Percentiles rank a stretch among this genome's conserved stretches.
Conservation (phyloP, 2,797 vertebrate genomes). For the Argya squamiceps region DNA sequence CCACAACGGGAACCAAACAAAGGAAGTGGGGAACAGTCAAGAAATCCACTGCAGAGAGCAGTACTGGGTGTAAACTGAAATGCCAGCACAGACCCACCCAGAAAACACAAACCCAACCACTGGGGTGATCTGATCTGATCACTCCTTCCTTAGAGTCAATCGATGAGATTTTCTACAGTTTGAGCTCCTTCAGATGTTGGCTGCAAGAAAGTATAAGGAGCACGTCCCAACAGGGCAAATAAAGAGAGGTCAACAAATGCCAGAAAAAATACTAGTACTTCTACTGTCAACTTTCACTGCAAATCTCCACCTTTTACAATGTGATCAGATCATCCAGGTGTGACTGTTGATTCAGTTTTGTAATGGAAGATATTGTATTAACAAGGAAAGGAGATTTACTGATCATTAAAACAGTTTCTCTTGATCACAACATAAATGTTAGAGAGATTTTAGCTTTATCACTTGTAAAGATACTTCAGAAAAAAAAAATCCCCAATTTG, state of each 20-base stretch:
- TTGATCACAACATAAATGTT: neutral
- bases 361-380: neutral
- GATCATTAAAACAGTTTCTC: neutral
- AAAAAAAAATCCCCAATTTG: neutral
- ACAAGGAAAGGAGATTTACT: neutral
- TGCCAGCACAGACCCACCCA: accelerated
- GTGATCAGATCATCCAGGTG: neutral
- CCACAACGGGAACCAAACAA: accelerated
- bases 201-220: neutral
- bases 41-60: neutral
- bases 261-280: neutral
- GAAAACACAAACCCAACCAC: neutral
- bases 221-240: neutral
- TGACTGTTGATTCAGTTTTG: neutral
- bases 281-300: neutral
- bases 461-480: neutral
- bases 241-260: neutral
- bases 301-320: accelerated
- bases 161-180: neutral
- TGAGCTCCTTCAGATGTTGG: neutral
- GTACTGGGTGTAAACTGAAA: neutral
- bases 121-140: neutral
- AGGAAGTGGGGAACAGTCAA: neutral
- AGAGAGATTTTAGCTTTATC: neutral
- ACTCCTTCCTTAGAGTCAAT: neutral